Conservation (phyloP, 2,888 invertebrate genomes). For the Chrysomela aeneicollis region DNA sequence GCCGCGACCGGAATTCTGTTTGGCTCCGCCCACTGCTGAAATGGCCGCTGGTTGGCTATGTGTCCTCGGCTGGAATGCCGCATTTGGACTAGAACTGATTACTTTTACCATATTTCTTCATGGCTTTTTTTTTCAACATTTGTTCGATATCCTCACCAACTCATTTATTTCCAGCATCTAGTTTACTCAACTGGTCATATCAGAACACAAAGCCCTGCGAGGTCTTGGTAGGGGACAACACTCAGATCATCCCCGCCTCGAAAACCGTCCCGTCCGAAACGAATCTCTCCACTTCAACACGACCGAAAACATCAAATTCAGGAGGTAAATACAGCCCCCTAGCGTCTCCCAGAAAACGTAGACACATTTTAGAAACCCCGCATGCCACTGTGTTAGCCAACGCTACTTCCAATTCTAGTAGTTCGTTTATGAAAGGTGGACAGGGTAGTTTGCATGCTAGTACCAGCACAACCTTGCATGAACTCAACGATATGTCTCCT, state of each 20-base stretch:
- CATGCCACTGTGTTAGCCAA: slow-evolving; percentile 57
- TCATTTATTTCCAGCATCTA: slow-evolving; percentile 71
- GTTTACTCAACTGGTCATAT: slow-evolving; percentile 85
- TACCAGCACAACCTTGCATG: slow-evolving; percentile 56
- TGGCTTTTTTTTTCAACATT: too few species aligned
- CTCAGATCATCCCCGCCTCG: slow-evolving; percentile 73
- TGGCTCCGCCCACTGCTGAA: too few species aligned
- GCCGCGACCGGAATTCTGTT: too few species aligned
- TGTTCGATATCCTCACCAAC: too few species aligned
- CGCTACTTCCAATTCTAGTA: slow-evolving; percentile 43
- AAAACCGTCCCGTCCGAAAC: slow-evolving; percentile 71
- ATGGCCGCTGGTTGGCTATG: too few species aligned
- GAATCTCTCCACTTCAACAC: slow-evolving; percentile 74
- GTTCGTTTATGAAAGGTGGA: slow-evolving; percentile 50
- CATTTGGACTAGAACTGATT: too few species aligned
- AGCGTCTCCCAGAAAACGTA: slow-evolving; percentile 73
- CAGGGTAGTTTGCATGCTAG: slow-evolving; percentile 52
- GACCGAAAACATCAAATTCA: slow-evolving; percentile 68
- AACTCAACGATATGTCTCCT: slow-evolving; percentile 46
- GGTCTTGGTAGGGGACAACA: slow-evolving; percentile 82
- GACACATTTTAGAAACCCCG: slow-evolving; percentile 63
- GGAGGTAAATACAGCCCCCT: slow-evolving; percentile 64
- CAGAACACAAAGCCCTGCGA: slow-evolving; percentile 84
- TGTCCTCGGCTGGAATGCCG: too few species aligned
- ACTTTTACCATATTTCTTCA: too few species aligned